Conservation (phyloP, 2,888 invertebrate species). For the Tridacna gigas region DNA sequence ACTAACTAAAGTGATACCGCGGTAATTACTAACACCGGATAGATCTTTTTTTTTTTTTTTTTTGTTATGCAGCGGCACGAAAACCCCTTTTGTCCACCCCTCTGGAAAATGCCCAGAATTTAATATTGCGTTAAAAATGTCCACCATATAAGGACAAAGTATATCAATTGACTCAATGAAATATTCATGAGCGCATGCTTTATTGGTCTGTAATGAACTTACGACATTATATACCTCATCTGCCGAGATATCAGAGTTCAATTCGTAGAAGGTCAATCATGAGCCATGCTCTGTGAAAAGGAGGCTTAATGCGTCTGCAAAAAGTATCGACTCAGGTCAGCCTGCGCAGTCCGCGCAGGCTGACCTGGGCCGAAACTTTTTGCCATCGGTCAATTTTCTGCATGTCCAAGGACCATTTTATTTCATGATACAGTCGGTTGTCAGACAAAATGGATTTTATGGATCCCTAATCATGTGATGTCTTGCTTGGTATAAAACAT, state of each 20-base stretch:
- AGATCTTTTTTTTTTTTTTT: slow-evolving; percentile 7
- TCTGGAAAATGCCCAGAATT: slow-evolving; percentile 5
- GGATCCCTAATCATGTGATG: no score
- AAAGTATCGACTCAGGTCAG: no score
- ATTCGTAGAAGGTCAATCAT: not conserved
- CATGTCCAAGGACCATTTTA: no score
- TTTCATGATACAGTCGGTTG: no score
- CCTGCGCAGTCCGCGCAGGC: no score
- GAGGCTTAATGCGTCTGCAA: no score
- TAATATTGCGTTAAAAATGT: not conserved
- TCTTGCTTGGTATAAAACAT: no score
- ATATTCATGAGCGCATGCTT: not conserved
- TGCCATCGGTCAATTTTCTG: no score
- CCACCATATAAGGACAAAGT: not conserved
- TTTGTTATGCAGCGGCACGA: no score
- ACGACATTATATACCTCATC: not conserved
- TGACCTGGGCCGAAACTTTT: no score
- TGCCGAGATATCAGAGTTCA: not conserved
- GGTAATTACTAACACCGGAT: not conserved
- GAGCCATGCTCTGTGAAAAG: no score
- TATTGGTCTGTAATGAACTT: not conserved
- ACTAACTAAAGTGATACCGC: not conserved
- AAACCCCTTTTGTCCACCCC: not conserved
- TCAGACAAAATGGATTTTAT: no score
- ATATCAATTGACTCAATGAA: not conserved